Evolutionary conservation across 2,113 vertebrate species (phyloP).

Genomic region (Sapayoa aenigma): DNA sequence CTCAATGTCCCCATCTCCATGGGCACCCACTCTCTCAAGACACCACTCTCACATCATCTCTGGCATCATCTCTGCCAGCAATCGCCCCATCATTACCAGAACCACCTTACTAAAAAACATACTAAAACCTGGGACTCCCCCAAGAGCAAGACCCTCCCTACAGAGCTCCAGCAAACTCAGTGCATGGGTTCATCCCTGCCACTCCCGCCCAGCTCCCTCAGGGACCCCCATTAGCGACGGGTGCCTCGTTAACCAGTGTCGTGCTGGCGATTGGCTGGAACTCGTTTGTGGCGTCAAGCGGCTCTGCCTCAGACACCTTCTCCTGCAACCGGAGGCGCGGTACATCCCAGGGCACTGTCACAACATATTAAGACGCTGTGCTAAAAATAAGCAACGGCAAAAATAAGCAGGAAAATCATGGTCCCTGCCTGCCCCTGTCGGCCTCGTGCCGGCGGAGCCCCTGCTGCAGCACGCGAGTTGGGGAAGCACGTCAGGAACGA

Average conservation of each 20-base stretch:
- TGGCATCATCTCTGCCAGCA: background rate
- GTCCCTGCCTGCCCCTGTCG: background rate
- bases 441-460: background rate
- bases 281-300: background rate
- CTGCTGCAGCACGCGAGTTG: background rate
- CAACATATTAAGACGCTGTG: constrained; percentile 16
- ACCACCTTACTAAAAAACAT: background rate
- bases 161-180: background rate
- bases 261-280: background rate
- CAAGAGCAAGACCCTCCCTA: background rate
- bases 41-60: rapidly evolving
- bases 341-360: constrained; percentile 32
- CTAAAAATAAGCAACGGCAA: constrained; percentile 42
- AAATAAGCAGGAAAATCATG: background rate
- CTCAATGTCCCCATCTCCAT: rapidly evolving
- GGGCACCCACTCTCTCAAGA: rapidly evolving
- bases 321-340: background rate
- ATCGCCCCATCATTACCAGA: background rate
- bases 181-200: background rate
- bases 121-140: background rate
- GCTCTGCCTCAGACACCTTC: constrained; percentile 42
- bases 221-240: background rate
- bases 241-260: background rate
- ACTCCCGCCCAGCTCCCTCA: rapidly evolving
- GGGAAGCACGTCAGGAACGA: background rate